Base-by-base conservation (phyloP, 1,140 invertebrate species). In the Globodera rostochiensis region DNA sequence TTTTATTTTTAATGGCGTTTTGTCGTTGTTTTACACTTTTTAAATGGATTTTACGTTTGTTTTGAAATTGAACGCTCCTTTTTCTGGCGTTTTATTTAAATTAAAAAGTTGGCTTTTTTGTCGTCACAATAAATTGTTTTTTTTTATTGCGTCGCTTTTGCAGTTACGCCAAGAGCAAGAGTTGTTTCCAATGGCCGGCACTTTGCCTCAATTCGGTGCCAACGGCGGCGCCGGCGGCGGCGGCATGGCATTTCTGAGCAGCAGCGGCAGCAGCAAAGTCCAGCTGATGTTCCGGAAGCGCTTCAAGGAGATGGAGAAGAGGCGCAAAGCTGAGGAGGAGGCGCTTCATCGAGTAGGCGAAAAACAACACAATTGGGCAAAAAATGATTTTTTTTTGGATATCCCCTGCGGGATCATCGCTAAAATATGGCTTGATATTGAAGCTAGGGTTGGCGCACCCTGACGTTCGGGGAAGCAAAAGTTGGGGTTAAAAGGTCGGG, bases 251-350 rank as follows among this genome's bases (percentile, higher is more conserved):
- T 25, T 25, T 25, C 25, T 25, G 25, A 66, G 45, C 11, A n/a
- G 49, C 46, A 67, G 53, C 66, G 21, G 19, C 36, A 50, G 71
- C 73, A 66, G 15, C 36, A 45, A 50, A 11, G 53, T 77, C n/a
- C 81, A n/a, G 57, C 21, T 74, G 45, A 47, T 49, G 74, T 19
- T 77, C 50, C 66, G 81, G 71, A 83, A 84, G 71, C 84, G 86
- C 49, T 49, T 49, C 21, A 87, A 88, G 73, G 87, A 88, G 74
- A 25, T 90, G 13, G 87, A 88, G 70, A 86, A 87, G 84, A 79
- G 80, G 69, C 76, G 78, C 69, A 77, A 76, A 70, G 81, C 70
- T 11, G 87, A 90, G 73, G 87, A 89, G 77, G 87, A 88, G 60
- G 87, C 87, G 45, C 79, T 85, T 21, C 81, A 75, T n/a, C 82